Conservation (phyloP, 2,888 invertebrate genomes). For the Apamea anceps region DNA sequence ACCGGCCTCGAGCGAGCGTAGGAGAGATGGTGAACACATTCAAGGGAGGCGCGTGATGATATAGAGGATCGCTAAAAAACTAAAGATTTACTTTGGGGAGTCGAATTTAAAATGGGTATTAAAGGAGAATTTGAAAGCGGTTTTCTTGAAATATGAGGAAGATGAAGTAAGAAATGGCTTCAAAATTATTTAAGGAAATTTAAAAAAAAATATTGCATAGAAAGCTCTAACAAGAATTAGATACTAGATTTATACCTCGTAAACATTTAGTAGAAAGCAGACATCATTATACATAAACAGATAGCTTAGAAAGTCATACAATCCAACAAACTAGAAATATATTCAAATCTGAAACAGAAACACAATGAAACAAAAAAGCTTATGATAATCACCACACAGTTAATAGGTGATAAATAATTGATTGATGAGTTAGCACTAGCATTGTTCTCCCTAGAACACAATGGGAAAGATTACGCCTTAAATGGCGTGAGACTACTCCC, state of each 20-base stretch:
- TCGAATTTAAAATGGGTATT: slow-evolving; percentile 10
- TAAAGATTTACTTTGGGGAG: slow-evolving; percentile 26
- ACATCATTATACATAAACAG: background rate
- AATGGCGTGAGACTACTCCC: slow-evolving; percentile 68
- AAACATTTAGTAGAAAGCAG: slow-evolving; percentile 16
- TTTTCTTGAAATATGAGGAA: background rate
- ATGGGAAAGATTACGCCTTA: slow-evolving; percentile 67
- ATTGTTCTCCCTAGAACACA: slow-evolving; percentile 70
- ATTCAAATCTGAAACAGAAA: slow-evolving; percentile 33
- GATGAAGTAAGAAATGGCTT: background rate
- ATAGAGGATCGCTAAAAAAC: slow-evolving; percentile 31
- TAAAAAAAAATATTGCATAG: rapidly evolving
- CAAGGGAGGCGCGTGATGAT: slow-evolving; percentile 60
- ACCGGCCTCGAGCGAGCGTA: slow-evolving; percentile 75
- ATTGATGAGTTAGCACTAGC: slow-evolving; percentile 71
- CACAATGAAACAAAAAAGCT: slow-evolving; percentile 66
- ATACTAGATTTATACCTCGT: background rate
- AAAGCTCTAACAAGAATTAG: background rate
- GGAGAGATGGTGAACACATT: slow-evolving; percentile 57
- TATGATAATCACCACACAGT: slow-evolving; percentile 66
- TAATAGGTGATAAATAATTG: slow-evolving; percentile 72
- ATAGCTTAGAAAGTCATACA: slow-evolving; percentile 13
- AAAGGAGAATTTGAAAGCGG: background rate
- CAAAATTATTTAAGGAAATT: background rate
- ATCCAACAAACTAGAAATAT: slow-evolving; percentile 32